phyloP scores from a whole-genome alignment of 2,113 vertebrate species.

The Etheostoma spectabile region DNA sequence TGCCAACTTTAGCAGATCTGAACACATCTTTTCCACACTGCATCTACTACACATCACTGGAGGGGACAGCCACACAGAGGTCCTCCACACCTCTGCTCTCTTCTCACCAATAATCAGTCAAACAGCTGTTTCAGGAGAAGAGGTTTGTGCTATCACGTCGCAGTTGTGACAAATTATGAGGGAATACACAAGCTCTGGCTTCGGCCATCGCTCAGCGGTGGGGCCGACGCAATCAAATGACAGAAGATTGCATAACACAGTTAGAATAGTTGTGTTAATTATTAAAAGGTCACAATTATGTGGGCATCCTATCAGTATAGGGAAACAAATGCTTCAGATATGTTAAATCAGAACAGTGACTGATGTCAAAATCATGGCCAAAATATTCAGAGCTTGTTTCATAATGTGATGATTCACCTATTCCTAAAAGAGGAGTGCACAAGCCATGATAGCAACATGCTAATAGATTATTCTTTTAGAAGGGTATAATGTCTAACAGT shows the following conservation, averaged over 20 bases:
- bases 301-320: not conserved
- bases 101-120: not conserved
- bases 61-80: not conserved
- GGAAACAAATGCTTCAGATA: not conserved
- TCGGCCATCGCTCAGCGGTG: not conserved
- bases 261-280: not conserved
- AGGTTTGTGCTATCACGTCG: no score
- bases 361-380: not conserved
- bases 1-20: constrained; percentile 19
- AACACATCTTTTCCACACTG: constrained; percentile 8
- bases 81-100: not conserved
- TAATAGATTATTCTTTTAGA: no score
- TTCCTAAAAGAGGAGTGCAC: no score
- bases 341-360: not conserved
- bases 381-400: not conserved
- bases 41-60: not conserved
- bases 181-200: not conserved
- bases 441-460: not conserved
- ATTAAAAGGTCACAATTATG: not conserved
- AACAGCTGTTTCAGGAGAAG: no score
- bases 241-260: not conserved
- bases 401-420: not conserved
- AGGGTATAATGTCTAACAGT: not conserved
- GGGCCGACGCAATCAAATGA: not conserved
- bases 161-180: no score